A percentile compares a stretch with the other conserved stretches of the same genome.
phyloP scores from a whole-genome alignment of 2,113 vertebrate genomes.

The Phalacrocorax brasilianus region DNA sequence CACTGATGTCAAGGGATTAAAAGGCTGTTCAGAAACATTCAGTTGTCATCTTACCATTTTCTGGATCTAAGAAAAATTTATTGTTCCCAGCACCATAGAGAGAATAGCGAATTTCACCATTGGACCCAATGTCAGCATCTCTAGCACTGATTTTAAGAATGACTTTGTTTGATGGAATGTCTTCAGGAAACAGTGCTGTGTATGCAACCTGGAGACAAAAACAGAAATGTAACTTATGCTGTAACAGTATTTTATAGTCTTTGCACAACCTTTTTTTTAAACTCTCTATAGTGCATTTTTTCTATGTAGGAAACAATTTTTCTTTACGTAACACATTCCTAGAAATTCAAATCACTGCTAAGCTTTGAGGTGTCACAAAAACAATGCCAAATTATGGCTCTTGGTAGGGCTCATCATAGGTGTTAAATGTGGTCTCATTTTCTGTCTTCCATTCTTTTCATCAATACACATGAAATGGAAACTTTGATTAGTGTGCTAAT shows the following conservation, averaged over 20 bases:
- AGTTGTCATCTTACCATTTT: constrained; percentile 81
- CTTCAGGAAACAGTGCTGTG: constrained; percentile 83
- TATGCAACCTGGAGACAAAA: constrained; percentile 80
- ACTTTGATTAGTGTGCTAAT: neutral
- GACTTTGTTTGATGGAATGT: constrained; percentile 84
- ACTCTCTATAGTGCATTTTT: neutral
- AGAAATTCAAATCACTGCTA: neutral
- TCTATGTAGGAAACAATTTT: neutral
- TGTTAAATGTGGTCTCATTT: neutral
- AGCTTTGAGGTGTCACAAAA: neutral
- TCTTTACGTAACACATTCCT: neutral
- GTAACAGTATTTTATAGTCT: neutral
- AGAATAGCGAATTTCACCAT: constrained; percentile 87
- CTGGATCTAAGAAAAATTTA: constrained; percentile 89
- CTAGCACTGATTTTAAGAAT: constrained; percentile 85
- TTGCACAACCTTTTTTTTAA: neutral
- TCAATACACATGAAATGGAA: neutral
- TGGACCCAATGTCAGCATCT: constrained; percentile 89
- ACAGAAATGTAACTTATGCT: neutral
- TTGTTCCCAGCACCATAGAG: constrained; percentile 85
- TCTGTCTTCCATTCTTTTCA: neutral
- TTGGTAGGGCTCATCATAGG: neutral
- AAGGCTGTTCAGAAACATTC: neutral
- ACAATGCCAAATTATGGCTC: neutral
- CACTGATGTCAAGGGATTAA: neutral